Evolutionary conservation across 2,888 invertebrate genomes (phyloP).

Genomic region (Andrena hattorfiana): DNA sequence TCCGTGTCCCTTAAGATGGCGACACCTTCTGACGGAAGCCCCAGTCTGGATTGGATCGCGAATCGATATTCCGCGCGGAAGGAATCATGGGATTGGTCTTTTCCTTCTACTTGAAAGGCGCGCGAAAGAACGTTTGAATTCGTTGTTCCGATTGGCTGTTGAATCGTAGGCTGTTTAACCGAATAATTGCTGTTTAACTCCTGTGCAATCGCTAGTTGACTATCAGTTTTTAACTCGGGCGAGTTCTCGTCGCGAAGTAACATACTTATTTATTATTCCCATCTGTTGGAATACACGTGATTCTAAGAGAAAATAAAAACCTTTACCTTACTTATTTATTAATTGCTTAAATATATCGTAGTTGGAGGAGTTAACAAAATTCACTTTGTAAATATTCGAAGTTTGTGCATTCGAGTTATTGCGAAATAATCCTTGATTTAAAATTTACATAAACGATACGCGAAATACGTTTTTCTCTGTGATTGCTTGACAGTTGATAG

Average conservation of each 20-base stretch:
- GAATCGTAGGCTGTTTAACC: not conserved
- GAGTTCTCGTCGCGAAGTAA: too few relatives aligned
- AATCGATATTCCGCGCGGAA: conserved; percentile 22
- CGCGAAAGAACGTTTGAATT: conserved; percentile 13
- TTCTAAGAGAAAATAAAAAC: too few relatives aligned
- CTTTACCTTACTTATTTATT: too few relatives aligned
- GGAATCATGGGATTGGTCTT: not conserved
- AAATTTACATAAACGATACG: not conserved
- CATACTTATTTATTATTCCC: too few relatives aligned
- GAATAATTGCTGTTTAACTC: not conserved
- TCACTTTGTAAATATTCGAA: too few relatives aligned
- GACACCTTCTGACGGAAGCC: conserved; percentile 48
- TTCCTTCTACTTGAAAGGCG: not conserved
- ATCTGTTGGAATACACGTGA: too few relatives aligned
- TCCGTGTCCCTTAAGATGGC: conserved; percentile 58
- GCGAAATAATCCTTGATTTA: not conserved
- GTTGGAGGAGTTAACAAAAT: too few relatives aligned
- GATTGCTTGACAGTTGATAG: not conserved
- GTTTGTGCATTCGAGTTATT: not conserved
- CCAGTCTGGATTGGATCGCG: conserved; percentile 26
- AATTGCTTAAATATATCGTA: too few relatives aligned
- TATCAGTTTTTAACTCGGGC: not conserved
- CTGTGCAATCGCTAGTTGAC: not conserved
- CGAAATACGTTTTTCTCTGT: not conserved
- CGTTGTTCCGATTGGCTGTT: not conserved